Evolutionary conservation across 2,888 invertebrate species (phyloP).

Genomic region (Megaustenia siamemsis): DNA sequence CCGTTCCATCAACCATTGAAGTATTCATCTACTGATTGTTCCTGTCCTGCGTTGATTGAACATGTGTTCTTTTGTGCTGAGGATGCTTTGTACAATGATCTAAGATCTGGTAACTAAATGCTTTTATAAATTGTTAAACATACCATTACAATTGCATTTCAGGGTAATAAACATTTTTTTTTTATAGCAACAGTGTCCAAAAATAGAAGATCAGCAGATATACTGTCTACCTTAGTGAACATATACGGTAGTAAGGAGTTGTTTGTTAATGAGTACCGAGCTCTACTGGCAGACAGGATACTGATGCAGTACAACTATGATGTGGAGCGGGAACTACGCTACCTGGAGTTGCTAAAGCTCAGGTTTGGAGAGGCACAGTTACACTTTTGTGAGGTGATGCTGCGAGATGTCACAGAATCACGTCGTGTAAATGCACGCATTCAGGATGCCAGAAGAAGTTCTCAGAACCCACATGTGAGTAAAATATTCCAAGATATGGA

Average conservation of each 20-base stretch:
- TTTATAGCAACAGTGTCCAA: conserved; percentile 83
- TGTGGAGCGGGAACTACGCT: conserved; percentile 84
- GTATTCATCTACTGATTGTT: no score
- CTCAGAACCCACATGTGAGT: conserved; percentile 60
- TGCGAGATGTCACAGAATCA: conserved; percentile 97
- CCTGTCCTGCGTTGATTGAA: no score
- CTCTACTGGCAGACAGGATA: conserved; percentile 90
- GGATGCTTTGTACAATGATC: no score
- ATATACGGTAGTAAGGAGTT: conserved; percentile 98
- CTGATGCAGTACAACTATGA: conserved; percentile 87
- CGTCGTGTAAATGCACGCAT: conserved; percentile 90
- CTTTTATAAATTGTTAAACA: no score
- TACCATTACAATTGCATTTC: no score
- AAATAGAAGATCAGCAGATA: conserved; percentile 87
- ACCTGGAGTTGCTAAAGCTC: conserved; percentile 94
- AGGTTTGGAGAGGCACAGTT: conserved; percentile 96
- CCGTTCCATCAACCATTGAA: no score
- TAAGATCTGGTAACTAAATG: no score
- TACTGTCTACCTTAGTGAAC: conserved; percentile 98
- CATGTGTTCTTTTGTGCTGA: no score
- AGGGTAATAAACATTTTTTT: no score
- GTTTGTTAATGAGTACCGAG: conserved; percentile 98
- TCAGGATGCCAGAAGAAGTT: conserved; percentile 68
- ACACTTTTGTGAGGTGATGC: conserved; percentile 98
- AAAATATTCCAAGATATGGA: no score